Percentiles rank a stretch among this genome's conserved stretches.
phyloP scores from a whole-genome alignment of 2,888 invertebrate genomes.

The Brachycybe producta region DNA sequence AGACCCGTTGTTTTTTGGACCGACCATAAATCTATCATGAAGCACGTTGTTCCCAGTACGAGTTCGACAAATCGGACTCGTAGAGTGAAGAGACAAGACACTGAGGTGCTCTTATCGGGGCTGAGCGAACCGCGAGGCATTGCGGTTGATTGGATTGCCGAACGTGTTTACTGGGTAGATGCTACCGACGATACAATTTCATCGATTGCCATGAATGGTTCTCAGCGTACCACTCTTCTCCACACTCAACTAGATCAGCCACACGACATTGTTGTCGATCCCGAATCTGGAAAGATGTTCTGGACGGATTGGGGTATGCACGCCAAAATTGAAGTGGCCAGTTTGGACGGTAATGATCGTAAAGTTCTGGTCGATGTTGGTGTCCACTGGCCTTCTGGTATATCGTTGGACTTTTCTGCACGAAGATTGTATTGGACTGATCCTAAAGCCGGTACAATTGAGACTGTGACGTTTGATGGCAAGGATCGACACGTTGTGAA shows the following conservation, averaged over 20 bases:
- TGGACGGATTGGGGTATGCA: constrained; percentile 60
- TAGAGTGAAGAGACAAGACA: constrained; percentile 14
- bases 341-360: constrained; percentile 50
- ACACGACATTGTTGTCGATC: constrained; percentile 54
- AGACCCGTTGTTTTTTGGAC: constrained; percentile 23
- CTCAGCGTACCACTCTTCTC: constrained; percentile 43
- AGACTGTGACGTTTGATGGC: constrained; percentile 55
- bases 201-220: constrained; percentile 45
- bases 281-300: constrained; percentile 51
- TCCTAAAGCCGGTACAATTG: constrained; percentile 57
- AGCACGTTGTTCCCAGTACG: constrained; percentile 13
- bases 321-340: constrained; percentile 48
- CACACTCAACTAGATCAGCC: constrained; percentile 46
- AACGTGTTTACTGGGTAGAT: constrained; percentile 57
- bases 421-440: constrained; percentile 73
- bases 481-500: constrained; percentile 47
- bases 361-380: constrained; percentile 45
- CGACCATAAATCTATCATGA: constrained; percentile 22
- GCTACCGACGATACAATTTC: constrained; percentile 36
- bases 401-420: constrained; percentile 60
- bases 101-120: constrained; percentile 30
- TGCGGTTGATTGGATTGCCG: constrained; percentile 56
- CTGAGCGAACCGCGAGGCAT: constrained; percentile 56
- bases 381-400: constrained; percentile 57
- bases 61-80: constrained; percentile 7